Evolutionary conservation across 2,888 invertebrate genomes (phyloP), one percentile per base, ranked within the genome.

Genomic region (Endotricha flammealis): DNA sequence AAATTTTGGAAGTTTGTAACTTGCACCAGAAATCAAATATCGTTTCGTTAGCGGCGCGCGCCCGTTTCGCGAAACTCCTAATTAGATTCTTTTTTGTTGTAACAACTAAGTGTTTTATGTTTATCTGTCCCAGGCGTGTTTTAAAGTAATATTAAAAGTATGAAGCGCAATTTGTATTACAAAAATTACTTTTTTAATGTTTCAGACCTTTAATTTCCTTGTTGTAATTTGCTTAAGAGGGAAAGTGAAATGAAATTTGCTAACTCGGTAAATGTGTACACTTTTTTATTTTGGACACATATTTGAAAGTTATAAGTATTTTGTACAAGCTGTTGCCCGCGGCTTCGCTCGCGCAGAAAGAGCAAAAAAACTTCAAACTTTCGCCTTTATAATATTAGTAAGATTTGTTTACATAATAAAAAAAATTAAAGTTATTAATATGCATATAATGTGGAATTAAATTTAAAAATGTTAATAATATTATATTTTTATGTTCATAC

Each of bases 11-110:
- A 44, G 35, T 27, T 39, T 31, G 2, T 32, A 28, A 40, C 47
- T 62, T 59, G 38, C 3, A 36, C 57, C 57, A 39, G 24, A 12
- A 31, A 23, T 30, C 61, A 70, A 69, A 75, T 67, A 72, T 69
- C 54, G 69, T 69, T 66, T 62, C 48, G 64, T 58, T 63, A 60
- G 63, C 52, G 66, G 55, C 60, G 48, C 52, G 46, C 55, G 64
- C 46, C 54, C 50, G 53, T 57, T 67, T 65, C 53, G 51, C 50
- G 49, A 53, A 52, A 47, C 46, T 38, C 35, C 40, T 57, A 59
- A 57, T 57, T 56, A 57, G 41, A 47, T 52, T 52, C n/a, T 51
- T 58, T 59, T 48, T 40, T 45, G 38, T 53, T 45, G 44, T 38
- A 29, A 31, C 30, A 36, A 20, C 35, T 32, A 31, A 31, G 29